Conservation (phyloP, 2,888 invertebrate species). For the Drosophila acutilabella region DNA sequence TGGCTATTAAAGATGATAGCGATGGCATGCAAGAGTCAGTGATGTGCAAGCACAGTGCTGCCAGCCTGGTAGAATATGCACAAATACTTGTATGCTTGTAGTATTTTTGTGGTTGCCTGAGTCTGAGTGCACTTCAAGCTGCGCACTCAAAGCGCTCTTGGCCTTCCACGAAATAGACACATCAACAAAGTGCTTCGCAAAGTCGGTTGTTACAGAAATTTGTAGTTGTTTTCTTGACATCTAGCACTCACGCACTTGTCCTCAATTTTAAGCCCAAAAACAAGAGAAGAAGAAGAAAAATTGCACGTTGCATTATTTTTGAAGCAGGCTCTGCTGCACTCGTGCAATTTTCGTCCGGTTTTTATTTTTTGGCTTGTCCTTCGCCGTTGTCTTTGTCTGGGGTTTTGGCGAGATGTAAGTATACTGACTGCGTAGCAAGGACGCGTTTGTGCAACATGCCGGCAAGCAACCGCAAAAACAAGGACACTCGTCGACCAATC, state of each 20-base stretch:
- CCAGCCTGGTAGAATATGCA: constrained; percentile 4
- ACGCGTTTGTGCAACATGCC: constrained; percentile 47
- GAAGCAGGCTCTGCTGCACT: constrained; percentile 27
- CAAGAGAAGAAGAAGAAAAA: not conserved
- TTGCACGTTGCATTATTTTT: constrained; percentile 16
- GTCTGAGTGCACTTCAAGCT: constrained; percentile 40
- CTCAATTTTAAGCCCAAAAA: constrained; percentile 46
- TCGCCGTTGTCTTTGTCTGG: constrained; percentile 55
- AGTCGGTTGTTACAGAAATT: constrained; percentile 2
- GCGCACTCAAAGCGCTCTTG: constrained; percentile 36
- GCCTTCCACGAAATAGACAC: constrained; percentile 44
- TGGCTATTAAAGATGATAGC: not conserved
- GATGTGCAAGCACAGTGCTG: constrained; percentile 2
- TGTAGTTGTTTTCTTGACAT: constrained; percentile 22
- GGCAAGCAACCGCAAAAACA: constrained; percentile 58
- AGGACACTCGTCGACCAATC: constrained; percentile 60
- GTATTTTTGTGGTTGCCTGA: constrained; percentile 33
- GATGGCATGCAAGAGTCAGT: not conserved
- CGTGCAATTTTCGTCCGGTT: constrained; percentile 44
- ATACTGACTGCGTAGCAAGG: constrained; percentile 45
- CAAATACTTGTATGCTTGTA: constrained; percentile 31
- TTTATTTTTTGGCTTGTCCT: constrained; percentile 42
- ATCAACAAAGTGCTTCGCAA: constrained; percentile 22
- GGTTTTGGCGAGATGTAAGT: constrained; percentile 31
- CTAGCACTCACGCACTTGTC: constrained; percentile 36